Conservation (phyloP, 2,797 vertebrate species). For the Austrolebias charrua region DNA sequence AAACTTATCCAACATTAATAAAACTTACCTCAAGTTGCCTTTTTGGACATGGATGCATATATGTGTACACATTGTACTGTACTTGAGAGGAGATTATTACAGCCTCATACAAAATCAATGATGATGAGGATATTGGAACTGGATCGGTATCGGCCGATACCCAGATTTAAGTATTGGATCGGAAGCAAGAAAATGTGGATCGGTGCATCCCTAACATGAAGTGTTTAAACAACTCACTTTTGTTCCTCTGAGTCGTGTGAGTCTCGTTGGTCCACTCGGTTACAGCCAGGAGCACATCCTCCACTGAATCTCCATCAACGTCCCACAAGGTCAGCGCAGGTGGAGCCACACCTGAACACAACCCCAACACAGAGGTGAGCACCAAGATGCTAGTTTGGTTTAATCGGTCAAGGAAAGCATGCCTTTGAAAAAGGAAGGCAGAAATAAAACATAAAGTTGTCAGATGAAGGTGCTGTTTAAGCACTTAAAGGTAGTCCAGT, state of each 20-base stretch:
- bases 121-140: no score
- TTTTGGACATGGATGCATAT: no score
- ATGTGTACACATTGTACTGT: no score
- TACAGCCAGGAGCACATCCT: slow-evolving; percentile 89
- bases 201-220: no score
- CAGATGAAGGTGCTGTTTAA: not conserved
- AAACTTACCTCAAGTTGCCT: no score
- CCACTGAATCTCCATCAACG: slow-evolving; percentile 85
- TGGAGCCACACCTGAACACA: slow-evolving; percentile 70
- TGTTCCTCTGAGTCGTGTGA: slow-evolving; percentile 59
- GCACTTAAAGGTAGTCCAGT: slow-evolving; percentile 35
- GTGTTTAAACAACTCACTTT: slow-evolving; percentile 41
- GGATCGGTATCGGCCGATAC: no score
- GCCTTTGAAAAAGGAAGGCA: not conserved
- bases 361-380: not conserved
- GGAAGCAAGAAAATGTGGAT: no score
- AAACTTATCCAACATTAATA: no score
- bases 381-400: not conserved
- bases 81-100: no score
- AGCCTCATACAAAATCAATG: no score
- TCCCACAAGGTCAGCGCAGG: slow-evolving; percentile 90
- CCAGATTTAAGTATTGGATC: no score
- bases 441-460: slow-evolving; percentile 18
- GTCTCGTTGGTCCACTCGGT: slow-evolving; percentile 82
- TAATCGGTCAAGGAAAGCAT: no score